These are phyloP conservation scores for Metopolophium dirhodum DNA, from an alignment of 1,140 invertebrate genomes.

Conservation along the genomic window DNA sequence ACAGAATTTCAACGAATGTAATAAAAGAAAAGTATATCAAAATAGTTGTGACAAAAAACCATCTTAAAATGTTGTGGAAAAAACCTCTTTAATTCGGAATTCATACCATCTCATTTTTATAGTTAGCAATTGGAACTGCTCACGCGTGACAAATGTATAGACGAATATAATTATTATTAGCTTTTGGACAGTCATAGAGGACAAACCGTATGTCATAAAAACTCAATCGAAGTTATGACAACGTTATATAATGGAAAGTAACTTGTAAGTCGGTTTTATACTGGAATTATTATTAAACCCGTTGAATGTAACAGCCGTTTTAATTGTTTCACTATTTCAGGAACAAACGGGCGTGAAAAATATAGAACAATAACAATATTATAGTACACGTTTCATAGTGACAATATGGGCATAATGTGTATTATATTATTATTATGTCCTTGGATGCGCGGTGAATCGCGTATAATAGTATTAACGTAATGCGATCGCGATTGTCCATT, in stretches of 20 bases:
- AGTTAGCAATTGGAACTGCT: background rate
- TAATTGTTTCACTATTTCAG: background rate
- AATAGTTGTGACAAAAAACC: too few relatives aligned
- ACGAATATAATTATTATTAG: background rate
- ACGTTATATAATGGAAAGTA: background rate
- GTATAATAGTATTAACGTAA: too few relatives aligned
- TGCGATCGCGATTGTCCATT: background rate
- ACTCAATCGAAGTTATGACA: background rate
- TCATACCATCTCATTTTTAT: background rate
- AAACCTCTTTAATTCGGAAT: background rate
- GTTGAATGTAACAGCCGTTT: background rate
- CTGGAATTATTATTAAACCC: background rate
- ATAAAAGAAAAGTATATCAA: background rate
- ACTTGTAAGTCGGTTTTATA: background rate
- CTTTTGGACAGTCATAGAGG: background rate
- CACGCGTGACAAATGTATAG: background rate
- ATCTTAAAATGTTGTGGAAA: background rate
- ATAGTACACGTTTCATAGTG: too few relatives aligned
- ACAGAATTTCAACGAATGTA: background rate
- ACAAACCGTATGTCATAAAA: background rate
- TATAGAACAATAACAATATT: background rate
- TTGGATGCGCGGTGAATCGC: too few relatives aligned
- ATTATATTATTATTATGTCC: too few relatives aligned
- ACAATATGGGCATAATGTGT: background rate
- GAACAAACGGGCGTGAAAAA: background rate